These are phyloP conservation scores for Drosophila anomelani DNA, from an alignment of 2,888 invertebrate genomes.

Conservation along the genomic window DNA sequence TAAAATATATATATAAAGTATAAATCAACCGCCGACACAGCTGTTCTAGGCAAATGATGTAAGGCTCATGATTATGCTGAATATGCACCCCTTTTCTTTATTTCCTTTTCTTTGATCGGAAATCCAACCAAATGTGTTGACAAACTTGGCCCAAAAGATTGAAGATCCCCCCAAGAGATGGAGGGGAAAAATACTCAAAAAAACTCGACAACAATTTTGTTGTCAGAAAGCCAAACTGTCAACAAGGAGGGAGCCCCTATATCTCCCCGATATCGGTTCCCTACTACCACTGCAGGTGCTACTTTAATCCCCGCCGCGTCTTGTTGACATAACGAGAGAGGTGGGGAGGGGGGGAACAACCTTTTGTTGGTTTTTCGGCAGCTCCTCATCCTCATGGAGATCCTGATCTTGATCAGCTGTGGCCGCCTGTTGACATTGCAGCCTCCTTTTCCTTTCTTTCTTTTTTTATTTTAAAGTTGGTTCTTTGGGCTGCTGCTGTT, in stretches of 20 bases:
- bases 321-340: slow-evolving; percentile 60
- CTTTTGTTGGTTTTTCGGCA: slow-evolving; percentile 15
- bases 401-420: slow-evolving; percentile 56
- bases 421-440: slow-evolving; percentile 22
- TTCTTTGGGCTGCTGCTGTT: slow-evolving; percentile 54
- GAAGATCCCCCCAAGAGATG: slow-evolving; percentile 15
- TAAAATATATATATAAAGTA: slow-evolving; percentile 41
- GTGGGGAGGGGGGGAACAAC: no score
- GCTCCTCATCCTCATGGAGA: slow-evolving; percentile 13
- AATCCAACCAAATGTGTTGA: slow-evolving; percentile 62
- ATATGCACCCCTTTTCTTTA: slow-evolving; percentile 27
- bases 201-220: slow-evolving; percentile 71
- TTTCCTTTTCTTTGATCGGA: slow-evolving; percentile 18
- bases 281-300: slow-evolving; percentile 60
- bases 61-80: slow-evolving; percentile 16
- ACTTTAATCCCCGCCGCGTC: slow-evolving; percentile 71
- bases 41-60: slow-evolving; percentile 48
- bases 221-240: slow-evolving; percentile 75
- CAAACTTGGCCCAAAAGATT: slow-evolving; percentile 68
- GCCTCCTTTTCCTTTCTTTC: not conserved
- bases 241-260: slow-evolving; percentile 38
- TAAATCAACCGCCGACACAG: slow-evolving; percentile 38
- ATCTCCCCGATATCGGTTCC: slow-evolving; percentile 18
- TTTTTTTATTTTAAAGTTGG: not conserved
- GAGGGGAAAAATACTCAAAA: not conserved